Conservation (phyloP, 2,888 invertebrate genomes). For the Tetanocera ferruginea region DNA sequence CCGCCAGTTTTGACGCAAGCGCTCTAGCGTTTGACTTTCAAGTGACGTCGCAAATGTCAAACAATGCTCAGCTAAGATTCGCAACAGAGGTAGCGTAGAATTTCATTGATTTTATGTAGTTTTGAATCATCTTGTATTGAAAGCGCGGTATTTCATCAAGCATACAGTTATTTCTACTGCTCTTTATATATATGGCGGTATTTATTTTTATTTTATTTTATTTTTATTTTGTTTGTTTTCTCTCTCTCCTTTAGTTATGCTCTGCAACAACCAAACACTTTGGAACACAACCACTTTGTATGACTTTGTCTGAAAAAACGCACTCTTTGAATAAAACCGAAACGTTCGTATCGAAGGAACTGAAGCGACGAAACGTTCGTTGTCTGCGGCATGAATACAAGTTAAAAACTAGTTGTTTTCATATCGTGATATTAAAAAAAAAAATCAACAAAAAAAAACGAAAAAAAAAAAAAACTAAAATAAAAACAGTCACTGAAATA, state of each 20-base stretch:
- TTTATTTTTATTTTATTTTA: no score
- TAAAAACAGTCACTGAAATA: not conserved
- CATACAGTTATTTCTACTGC: not conserved
- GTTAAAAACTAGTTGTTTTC: constrained; percentile 25
- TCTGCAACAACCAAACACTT: not conserved
- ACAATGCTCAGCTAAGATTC: not conserved
- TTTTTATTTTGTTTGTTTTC: not conserved
- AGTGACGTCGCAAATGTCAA: constrained; percentile 29
- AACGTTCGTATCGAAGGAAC: not conserved
- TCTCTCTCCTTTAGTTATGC: not conserved
- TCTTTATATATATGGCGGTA: not conserved
- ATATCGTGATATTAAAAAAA: constrained; percentile 2
- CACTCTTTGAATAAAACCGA: constrained; percentile 7
- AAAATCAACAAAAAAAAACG: not conserved
- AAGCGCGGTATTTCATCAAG: not conserved
- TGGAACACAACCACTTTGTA: not conserved
- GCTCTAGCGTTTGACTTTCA: constrained; percentile 32
- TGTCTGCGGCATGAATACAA: not conserved
- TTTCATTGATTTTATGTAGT: constrained; percentile 18
- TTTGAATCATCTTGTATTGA: not conserved
- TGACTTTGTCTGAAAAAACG: no score
- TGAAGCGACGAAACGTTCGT: not conserved
- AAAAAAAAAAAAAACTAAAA: not conserved
- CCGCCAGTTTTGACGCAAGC: constrained; percentile 8
- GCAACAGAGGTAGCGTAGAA: not conserved